Evolutionary conservation across 2,113 vertebrate species (phyloP).

Genomic region (Aspidoscelis tigris): DNA sequence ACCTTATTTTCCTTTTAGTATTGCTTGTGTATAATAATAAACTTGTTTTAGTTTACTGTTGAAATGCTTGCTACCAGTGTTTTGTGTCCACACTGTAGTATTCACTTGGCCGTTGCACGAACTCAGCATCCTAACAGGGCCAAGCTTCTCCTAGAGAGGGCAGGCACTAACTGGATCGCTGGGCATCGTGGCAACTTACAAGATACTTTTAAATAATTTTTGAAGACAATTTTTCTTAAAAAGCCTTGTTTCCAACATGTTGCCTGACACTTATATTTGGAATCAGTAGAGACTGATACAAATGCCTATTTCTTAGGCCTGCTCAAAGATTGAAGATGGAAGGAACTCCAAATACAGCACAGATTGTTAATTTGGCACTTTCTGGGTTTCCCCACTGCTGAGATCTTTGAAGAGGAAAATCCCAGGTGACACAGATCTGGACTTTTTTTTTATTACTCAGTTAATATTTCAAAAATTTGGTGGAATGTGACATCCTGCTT

Average conservation of each 20-base stretch:
- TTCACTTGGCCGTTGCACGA: no score
- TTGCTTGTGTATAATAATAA: no score
- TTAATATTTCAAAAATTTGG: neutral
- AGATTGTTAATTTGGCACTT: neutral
- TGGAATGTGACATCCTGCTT: neutral
- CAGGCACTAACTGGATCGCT: no score
- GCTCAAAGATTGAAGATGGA: rapidly evolving
- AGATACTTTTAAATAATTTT: neutral
- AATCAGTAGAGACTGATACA: neutral
- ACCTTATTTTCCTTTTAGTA: no score
- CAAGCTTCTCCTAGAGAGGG: no score
- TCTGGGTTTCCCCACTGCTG: neutral
- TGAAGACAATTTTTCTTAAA: neutral
- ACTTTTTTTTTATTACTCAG: neutral
- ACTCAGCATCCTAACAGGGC: no score
- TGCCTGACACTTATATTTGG: neutral
- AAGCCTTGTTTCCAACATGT: neutral
- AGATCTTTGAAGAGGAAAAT: neutral
- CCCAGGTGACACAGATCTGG: neutral
- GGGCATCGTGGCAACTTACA: no score
- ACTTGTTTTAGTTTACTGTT: no score
- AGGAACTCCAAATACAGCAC: neutral
- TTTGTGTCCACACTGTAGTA: no score
- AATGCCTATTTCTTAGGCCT: neutral
- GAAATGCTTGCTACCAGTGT: no score